Evolutionary conservation across 1,140 invertebrate genomes (phyloP).

Genomic region (Metopolophium dirhodum): DNA sequence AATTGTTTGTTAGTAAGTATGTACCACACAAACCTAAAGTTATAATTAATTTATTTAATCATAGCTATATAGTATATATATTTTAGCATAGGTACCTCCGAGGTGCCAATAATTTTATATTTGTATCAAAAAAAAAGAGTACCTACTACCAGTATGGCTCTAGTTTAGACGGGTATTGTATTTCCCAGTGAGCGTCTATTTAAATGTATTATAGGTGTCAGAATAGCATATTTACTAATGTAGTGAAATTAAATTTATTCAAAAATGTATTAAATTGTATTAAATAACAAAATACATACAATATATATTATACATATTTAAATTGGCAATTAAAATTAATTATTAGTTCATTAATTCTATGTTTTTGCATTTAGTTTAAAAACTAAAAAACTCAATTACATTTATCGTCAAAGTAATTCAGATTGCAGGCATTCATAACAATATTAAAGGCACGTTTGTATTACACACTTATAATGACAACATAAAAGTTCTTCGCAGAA

Average conservation of each 20-base stretch:
- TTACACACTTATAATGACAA: background rate
- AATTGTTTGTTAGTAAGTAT: background rate
- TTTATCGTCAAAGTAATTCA: background rate
- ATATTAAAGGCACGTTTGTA: background rate
- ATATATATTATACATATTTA: background rate
- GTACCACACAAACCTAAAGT: background rate
- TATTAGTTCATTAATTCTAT: background rate
- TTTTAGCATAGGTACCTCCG: too few relatives aligned
- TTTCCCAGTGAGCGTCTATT: too few relatives aligned
- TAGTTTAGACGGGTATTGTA: too few relatives aligned
- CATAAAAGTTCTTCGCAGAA: background rate
- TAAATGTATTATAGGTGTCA: too few relatives aligned
- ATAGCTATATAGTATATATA: too few relatives aligned
- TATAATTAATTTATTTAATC: too few relatives aligned
- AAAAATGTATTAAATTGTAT: background rate
- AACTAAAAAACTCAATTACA: background rate
- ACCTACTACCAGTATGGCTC: too few relatives aligned
- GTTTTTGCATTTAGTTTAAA: too few relatives aligned
- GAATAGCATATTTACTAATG: too few relatives aligned
- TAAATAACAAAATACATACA: background rate
- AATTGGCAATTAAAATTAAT: background rate
- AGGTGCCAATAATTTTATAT: too few relatives aligned
- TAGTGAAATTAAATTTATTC: too few relatives aligned
- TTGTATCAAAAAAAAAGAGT: too few relatives aligned
- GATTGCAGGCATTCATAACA: background rate